Base-by-base conservation (phyloP, 2,113 vertebrate species). In the Eubucco bourcierii region DNA sequence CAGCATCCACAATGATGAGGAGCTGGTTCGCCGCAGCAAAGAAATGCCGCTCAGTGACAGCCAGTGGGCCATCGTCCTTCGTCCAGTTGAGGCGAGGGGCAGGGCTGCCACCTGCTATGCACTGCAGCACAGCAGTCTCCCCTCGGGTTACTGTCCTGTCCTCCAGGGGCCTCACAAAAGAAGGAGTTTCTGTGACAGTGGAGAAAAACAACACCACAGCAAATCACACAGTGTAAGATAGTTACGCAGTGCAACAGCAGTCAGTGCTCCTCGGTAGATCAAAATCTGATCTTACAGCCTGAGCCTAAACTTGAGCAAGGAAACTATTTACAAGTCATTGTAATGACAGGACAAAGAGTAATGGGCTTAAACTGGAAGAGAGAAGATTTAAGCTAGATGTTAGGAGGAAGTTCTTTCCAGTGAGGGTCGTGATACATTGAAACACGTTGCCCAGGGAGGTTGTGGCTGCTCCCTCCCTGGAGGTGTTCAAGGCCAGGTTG, bases 1-100 rank as follows among this genome's bases (percentile, higher is more conserved):
- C 98, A 3, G 98, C 92, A 64, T 98, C 98, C 53, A 98, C 98
- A 20, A 98, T 98, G 95, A 98, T 98, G 10, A 98, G 97, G 21
- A 98, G 98, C 28, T 98, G 98, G 56, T 98, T 98, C n/a, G 97
- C 98, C 0, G 98, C 98, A 47, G 98, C 98, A 67, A 98, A 98
- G 59, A 98, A 98, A 67, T 98, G 98, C 3, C 98, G 79, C 55
- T 98, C 98, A 0, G 98, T 98, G 60, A 98, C 97, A 2, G 95
- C 28, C 61, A 98, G 52, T 5, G 98, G 98, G 3, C 98, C 98
- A 1, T 98, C 98, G 0, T 98, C 98, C 59, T 98, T 98, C 12
- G 98, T 98, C 98, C 98, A 98, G 50, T 98, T 98, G 90, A 98
- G 97, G 64, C 98, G 98, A 59, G 98, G 98, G 70, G 97, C 88